phyloP scores from a whole-genome alignment of 2,888 invertebrate genomes.

The Strigamia transsilvanica region DNA sequence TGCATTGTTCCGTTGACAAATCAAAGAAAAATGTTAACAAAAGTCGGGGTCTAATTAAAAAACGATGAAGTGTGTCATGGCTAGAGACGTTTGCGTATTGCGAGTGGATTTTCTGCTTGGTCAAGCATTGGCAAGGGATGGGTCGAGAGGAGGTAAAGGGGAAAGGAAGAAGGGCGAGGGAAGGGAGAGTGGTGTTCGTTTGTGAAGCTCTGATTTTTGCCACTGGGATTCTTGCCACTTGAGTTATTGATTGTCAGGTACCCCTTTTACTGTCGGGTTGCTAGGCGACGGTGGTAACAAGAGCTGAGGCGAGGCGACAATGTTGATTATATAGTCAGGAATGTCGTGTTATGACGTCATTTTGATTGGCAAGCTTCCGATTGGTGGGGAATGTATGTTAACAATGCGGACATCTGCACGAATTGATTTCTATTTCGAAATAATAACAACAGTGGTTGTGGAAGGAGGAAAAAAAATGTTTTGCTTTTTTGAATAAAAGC shows the following conservation, averaged over 20 bases:
- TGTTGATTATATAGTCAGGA: conserved; percentile 3
- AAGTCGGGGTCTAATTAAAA: not conserved
- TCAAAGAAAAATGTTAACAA: not conserved
- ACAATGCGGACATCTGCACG: not conserved
- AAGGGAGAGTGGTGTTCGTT: not conserved
- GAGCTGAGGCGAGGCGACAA: not conserved
- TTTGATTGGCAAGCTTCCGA: conserved; percentile 3
- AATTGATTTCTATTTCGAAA: not conserved
- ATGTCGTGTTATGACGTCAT: not conserved
- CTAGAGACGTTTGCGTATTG: not conserved
- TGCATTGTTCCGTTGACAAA: not conserved
- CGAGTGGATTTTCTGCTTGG: not conserved
- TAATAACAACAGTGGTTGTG: not conserved
- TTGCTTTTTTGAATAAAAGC: not conserved
- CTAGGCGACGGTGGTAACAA: not conserved
- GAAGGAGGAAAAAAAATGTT: not conserved
- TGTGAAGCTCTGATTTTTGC: conserved; percentile 8
- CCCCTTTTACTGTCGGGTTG: not conserved
- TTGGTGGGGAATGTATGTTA: not conserved
- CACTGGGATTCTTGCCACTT: conserved; percentile 8
- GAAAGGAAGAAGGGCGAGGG: not conserved
- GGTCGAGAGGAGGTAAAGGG: not conserved
- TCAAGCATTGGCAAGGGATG: not conserved
- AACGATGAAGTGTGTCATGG: not conserved
- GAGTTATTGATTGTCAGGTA: conserved; percentile 8